Evolutionary conservation across 1,140 invertebrate genomes (phyloP).

Genomic region (Zaprionus camerounensis): DNA sequence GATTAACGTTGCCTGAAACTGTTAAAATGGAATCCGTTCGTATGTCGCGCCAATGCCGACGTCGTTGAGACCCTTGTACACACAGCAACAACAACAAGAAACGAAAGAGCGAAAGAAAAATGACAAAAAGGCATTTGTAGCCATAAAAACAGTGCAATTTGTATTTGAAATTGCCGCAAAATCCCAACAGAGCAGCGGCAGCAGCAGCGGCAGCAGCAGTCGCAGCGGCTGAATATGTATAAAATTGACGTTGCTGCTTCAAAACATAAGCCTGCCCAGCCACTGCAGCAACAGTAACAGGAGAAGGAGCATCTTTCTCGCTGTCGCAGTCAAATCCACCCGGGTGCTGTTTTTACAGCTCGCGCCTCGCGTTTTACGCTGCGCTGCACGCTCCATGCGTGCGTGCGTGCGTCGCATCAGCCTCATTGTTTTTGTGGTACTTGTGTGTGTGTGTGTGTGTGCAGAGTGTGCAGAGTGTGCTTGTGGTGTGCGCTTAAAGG

Average conservation of each 20-base stretch:
- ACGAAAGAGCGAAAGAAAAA: constrained; percentile 43
- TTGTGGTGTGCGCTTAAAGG: constrained; percentile 46
- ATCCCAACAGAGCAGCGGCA: constrained; percentile 67
- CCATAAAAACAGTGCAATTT: constrained; percentile 81
- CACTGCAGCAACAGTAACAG: constrained; percentile 32
- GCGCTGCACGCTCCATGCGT: constrained; percentile 45
- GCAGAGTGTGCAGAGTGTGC: background rate
- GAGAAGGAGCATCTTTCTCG: constrained; percentile 13
- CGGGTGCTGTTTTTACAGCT: constrained; percentile 63
- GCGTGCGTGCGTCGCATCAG: constrained; percentile 34
- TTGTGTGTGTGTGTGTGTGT: constrained; percentile 14
- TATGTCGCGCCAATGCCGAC: constrained; percentile 46
- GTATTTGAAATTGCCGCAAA: constrained; percentile 83
- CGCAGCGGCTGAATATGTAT: constrained; percentile 70
- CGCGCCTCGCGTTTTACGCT: constrained; percentile 49
- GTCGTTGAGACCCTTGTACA: constrained; percentile 69
- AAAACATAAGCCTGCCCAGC: constrained; percentile 54
- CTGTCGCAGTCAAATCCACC: constrained; percentile 57
- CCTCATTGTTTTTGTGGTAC: constrained; percentile 21
- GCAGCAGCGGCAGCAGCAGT: constrained; percentile 4
- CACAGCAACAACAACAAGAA: constrained; percentile 24
- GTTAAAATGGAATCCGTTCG: constrained; percentile 80
- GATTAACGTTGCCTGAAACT: constrained; percentile 79
- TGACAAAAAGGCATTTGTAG: constrained; percentile 76
- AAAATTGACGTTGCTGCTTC: constrained; percentile 58